Base-by-base conservation (phyloP, 35 echinoderm and acorn worm species). In the Acanthaster planci region DNA sequence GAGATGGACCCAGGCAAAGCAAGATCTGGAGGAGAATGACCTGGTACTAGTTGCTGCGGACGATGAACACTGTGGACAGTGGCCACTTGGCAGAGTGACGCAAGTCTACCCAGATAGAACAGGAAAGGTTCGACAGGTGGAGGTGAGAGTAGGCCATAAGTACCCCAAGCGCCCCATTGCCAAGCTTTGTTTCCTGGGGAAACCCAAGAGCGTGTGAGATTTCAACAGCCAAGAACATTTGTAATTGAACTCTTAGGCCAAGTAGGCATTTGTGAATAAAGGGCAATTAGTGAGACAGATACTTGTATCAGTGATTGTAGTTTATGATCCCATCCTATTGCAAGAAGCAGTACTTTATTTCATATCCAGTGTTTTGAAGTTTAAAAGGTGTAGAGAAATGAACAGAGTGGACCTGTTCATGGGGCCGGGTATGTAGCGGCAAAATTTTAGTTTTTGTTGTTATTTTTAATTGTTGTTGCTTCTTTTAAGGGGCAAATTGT, bases 111-210 rank as follows among this genome's bases (percentile, higher is more conserved):
- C 76, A 40, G 90, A 60, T 37, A 92, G 39, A 35, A 22, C 60
- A 2, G 90, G 90, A 80, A n/a, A n/a, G 51, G 90, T 92, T 17
- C 29, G 84, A 44, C 84, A 86, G 72, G 84, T 92, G 14, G 84
- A 92, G 29, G 84, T 92, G 32, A 81, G 84, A 38, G 75, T 90
- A 23, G 89, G 89, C 3, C 35, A 29, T 32, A 78, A 90, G 67
- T 76, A 78, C 47, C 47, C 60, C 36, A 86, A 30, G 36, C 38
- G 59, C n/a, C 89, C 89, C 17, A 77, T 85, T n/a, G 1, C 51
- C 6, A 90, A 90, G 79, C 60, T 90, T 15, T 90, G 88, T 52
- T 76, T 90, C 38, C 38, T 90, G 0, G 88, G 85, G 22, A 56
- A n/a, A 1, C 54, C 22, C 15, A 56, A 56, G 16, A 56, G 54